These are phyloP conservation scores for Frieseomelitta varia DNA, from an alignment of 1,140 invertebrate species.

Conservation along the genomic window DNA sequence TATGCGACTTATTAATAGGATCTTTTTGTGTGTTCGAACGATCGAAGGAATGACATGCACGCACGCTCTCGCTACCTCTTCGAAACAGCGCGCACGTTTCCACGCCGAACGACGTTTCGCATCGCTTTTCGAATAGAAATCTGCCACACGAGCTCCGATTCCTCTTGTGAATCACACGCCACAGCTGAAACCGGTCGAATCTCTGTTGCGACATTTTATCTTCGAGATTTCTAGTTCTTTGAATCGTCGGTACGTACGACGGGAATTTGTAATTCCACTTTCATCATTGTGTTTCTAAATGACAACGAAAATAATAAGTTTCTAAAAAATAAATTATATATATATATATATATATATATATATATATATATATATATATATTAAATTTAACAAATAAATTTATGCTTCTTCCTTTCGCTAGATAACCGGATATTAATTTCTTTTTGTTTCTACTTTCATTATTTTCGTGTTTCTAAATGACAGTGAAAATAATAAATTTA, in stretches of 20 bases:
- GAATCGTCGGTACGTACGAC: not conserved
- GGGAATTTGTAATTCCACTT: not conserved
- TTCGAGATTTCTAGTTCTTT: not conserved
- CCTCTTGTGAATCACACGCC: constrained; percentile 11
- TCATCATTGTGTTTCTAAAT: too few relatives aligned
- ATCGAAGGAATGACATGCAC: constrained; percentile 43
- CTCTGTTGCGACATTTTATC: not conserved
- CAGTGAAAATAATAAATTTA: too few relatives aligned
- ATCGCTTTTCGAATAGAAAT: constrained; percentile 26
- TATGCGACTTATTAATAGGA: constrained; percentile 56
- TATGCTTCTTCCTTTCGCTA: not conserved
- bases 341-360: too few relatives aligned
- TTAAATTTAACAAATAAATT: too few relatives aligned
- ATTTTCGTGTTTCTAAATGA: too few relatives aligned
- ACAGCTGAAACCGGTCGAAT: not conserved
- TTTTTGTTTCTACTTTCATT: too few relatives aligned
- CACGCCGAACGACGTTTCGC: not conserved
- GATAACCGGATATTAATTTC: not conserved
- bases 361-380: too few relatives aligned
- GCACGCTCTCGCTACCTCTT: constrained; percentile 38
- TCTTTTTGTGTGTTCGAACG: constrained; percentile 47
- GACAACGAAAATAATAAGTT: too few relatives aligned
- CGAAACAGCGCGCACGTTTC: constrained; percentile 33
- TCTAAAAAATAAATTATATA: too few relatives aligned
- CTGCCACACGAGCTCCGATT: not conserved